Percentiles rank a stretch among this genome's conserved stretches.
These are phyloP conservation scores for Pedetes capensis DNA, from an alignment of 2,113 vertebrate genomes.

Conservation along the genomic window DNA sequence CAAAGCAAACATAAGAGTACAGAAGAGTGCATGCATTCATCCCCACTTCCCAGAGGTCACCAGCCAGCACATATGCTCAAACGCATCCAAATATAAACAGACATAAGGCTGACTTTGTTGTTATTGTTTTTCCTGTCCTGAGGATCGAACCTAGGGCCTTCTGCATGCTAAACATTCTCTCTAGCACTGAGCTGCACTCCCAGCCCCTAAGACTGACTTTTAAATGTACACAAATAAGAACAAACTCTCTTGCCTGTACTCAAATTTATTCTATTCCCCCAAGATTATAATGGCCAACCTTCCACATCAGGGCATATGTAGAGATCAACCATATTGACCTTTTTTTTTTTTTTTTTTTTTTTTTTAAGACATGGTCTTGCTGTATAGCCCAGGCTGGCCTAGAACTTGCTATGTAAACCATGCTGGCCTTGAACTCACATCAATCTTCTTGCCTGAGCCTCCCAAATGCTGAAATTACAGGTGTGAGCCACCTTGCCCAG, in stretches of 20 bases:
- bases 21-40: not conserved
- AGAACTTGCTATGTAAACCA: too few species aligned
- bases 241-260: not conserved
- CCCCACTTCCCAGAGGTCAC: not conserved
- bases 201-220: not conserved
- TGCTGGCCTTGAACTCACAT: too few species aligned
- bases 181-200: not conserved
- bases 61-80: not conserved
- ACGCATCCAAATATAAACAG: not conserved
- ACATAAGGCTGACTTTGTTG: not conserved
- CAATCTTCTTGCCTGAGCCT: too few species aligned
- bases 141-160: not conserved
- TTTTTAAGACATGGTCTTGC: too few species aligned
- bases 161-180: not conserved
- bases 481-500: too few species aligned
- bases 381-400: too few species aligned
- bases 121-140: too few species aligned
- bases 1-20: not conserved
- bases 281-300: not conserved
- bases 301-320: not conserved
- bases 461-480: too few species aligned
- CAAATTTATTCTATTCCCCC: not conserved
- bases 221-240: not conserved
- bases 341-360: too few species aligned
- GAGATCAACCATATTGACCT: not conserved